phyloP scores from a whole-genome alignment of 2,797 vertebrate species.

The Halcyon chelicuti region DNA sequence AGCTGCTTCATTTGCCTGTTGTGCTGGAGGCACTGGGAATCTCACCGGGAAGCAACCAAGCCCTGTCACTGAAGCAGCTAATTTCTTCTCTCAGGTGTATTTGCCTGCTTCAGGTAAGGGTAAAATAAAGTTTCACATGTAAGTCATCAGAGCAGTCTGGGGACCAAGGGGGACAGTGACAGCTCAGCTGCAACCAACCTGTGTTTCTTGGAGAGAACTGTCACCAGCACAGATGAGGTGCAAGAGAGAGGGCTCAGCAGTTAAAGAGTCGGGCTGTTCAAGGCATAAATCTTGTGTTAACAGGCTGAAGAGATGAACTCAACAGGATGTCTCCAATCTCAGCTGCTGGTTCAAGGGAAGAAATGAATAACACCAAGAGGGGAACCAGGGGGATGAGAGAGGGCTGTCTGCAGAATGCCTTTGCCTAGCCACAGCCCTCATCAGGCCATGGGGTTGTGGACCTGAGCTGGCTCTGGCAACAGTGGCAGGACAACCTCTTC shows the following conservation, averaged over 20 bases:
- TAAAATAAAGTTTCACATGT: not conserved
- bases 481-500: not conserved
- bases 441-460: not conserved
- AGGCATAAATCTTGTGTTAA: not conserved
- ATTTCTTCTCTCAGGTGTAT: conserved; percentile 13
- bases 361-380: not conserved
- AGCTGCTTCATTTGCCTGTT: not conserved
- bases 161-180: not conserved
- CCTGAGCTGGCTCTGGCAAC: not conserved
- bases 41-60: not conserved
- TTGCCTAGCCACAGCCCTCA: not conserved
- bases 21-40: not conserved
- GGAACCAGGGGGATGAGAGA: not conserved
- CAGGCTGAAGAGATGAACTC: not conserved
- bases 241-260: not conserved
- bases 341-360: not conserved
- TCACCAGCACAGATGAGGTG: fast-evolving
- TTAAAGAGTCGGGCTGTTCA: not conserved
- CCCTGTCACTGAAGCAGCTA: not conserved
- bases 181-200: not conserved
- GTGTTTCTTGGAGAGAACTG: not conserved
- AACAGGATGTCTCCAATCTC: not conserved
- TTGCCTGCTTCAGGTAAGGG: not conserved
- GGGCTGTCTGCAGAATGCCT: not conserved
- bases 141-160: not conserved